Conservation (phyloP, 2,113 vertebrate species). For the Dromas ardeola region DNA sequence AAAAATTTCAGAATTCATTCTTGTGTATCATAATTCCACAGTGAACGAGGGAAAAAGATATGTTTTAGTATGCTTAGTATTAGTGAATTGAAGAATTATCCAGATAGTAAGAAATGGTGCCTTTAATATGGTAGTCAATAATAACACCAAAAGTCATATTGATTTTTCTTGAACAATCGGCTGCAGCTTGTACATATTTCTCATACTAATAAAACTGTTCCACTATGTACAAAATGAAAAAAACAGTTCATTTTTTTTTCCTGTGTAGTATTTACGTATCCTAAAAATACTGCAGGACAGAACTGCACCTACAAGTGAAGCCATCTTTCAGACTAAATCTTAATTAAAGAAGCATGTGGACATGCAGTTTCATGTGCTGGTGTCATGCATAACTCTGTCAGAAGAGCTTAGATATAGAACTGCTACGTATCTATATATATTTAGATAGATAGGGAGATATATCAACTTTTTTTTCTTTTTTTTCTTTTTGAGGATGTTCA, state of each 20-base stretch:
- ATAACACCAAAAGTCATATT: conserved; percentile 54
- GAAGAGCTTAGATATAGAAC: neutral
- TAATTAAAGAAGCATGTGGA: conserved; percentile 43
- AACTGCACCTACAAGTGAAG: conserved; percentile 12
- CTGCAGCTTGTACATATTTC: neutral
- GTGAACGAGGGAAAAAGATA: neutral
- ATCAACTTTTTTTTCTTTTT: neutral
- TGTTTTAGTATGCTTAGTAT: conserved; percentile 1
- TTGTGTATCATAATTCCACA: neutral
- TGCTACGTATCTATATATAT: neutral
- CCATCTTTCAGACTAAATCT: conserved; percentile 16
- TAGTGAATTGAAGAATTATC: conserved; percentile 43
- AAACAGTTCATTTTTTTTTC: neutral
- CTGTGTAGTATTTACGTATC: neutral
- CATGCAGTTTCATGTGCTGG: neutral
- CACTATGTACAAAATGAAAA: conserved; percentile 5
- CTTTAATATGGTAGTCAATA: conserved; percentile 58
- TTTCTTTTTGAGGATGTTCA: neutral
- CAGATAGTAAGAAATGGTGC: conserved; percentile 15
- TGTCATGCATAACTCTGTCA: neutral
- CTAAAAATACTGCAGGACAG: conserved; percentile 37
- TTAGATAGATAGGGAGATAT: no score
- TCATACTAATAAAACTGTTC: conserved; percentile 17
- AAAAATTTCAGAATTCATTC: conserved; percentile 13
- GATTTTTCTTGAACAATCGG: conserved; percentile 59